phyloP scores from a whole-genome alignment of 1,140 invertebrate genomes.

The Aphaenogaster ashmeadi region DNA sequence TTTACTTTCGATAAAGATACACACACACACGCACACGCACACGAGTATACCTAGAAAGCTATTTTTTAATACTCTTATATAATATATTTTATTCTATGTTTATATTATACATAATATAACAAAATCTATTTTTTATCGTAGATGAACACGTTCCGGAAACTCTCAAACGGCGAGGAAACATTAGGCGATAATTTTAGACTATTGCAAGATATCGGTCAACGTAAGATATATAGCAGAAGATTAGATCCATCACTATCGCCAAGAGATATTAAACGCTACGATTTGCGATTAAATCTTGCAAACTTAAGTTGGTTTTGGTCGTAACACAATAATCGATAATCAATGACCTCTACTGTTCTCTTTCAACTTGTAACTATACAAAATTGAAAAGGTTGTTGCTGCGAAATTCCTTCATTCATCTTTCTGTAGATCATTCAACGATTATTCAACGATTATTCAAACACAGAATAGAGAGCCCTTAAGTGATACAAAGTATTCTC shows the following conservation, averaged over 20 bases:
- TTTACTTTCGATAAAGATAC: background rate
- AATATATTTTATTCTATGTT: no score
- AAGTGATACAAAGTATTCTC: background rate
- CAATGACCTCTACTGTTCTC: background rate
- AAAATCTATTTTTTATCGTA: constrained; percentile 79
- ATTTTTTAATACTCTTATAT: no score
- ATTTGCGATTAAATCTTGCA: constrained; percentile 67
- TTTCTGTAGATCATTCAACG: background rate
- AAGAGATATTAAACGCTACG: constrained; percentile 50
- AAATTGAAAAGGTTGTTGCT: background rate
- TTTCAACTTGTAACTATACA: background rate
- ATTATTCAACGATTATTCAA: background rate
- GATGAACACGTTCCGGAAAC: constrained; percentile 90
- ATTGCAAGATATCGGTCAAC: constrained; percentile 89
- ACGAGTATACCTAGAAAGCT: no score
- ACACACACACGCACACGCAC: no score
- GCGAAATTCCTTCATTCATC: background rate
- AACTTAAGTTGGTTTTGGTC: constrained; percentile 79
- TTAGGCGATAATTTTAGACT: constrained; percentile 84
- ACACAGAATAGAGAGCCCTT: background rate
- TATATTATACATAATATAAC: background rate
- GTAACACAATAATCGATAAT: constrained; percentile 50
- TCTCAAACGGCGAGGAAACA: constrained; percentile 88
- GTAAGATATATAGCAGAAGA: constrained; percentile 88
- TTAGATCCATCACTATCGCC: constrained; percentile 49